Base-by-base conservation (phyloP, 2,888 invertebrate genomes). In the Syrista parreyssii region DNA sequence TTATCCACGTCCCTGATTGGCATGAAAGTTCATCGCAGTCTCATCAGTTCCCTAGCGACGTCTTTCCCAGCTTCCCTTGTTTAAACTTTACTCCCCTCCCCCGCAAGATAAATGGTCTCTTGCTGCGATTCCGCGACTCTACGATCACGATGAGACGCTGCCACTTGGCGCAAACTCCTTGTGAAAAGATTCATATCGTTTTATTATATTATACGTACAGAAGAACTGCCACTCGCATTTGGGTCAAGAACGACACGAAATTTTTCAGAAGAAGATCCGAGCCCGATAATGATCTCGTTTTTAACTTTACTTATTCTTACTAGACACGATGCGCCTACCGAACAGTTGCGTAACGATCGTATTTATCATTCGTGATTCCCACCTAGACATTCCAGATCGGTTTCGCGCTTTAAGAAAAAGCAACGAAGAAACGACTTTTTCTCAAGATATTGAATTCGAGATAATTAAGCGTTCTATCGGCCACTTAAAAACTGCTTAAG, bases 11-110 rank as follows among this genome's bases (percentile, higher is more conserved):
- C 78, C 74, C 78, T 79, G 74, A 73, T 73, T 73, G 68, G 69
- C 69, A 69, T 75, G 78, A 83, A 83, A 83, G 82, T 83, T 83
- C 83, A 82, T 80, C 80, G 73, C 81, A 76, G 79, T 80, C 82
- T 80, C 82, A 82, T 83, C 79, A 78, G 81, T 82, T 76, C 68
- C 15, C 40, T 40, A 6, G 1, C 40, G 15, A 40, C 6, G 40
- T 40, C 40, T 40, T 6, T 40, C 6, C 40, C 15, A 40, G 40
- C 15, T 40, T 40, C 40, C 40, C 40, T 40, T 40, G 0, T 40
- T 15, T 40, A 4, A 40, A 15, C 32, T 30, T 69, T 15, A 30
- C 69, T 11, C 32, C 69, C 31, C 30, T 4, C 30, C 31, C 30
- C 12, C 30, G 1, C 30, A 12, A 69, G 31, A 1, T 12, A 32